phyloP scores from a whole-genome alignment of 2,113 vertebrate genomes.

The Camelus dromedarius region DNA sequence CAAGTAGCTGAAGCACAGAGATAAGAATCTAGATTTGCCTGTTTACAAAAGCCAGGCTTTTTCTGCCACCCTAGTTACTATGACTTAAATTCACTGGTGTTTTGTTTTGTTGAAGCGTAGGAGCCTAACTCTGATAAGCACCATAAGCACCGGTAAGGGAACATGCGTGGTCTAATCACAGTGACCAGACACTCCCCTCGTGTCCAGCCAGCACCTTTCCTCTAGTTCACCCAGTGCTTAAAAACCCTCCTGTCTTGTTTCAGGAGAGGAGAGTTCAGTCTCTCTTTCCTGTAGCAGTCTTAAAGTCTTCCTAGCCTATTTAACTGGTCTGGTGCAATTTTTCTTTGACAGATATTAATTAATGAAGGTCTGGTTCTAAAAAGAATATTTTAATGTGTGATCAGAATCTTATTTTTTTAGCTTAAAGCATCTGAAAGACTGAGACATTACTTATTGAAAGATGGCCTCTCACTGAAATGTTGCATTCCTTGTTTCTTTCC shows the following conservation, averaged over 20 bases:
- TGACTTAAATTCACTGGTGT: background rate
- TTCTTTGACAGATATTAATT: constrained; percentile 10
- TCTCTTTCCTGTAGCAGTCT: background rate
- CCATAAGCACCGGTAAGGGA: background rate
- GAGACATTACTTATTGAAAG: constrained; percentile 34
- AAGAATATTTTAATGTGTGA: constrained; percentile 73
- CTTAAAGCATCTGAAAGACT: constrained; percentile 46
- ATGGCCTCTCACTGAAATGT: background rate
- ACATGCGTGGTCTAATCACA: background rate
- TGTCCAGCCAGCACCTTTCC: background rate
- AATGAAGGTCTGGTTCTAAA: constrained; percentile 38
- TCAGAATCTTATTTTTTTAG: constrained; percentile 73
- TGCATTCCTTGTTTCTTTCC: background rate
- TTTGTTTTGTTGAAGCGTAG: background rate
- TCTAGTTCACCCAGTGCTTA: background rate
- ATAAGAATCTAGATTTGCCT: background rate
- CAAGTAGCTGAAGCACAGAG: background rate
- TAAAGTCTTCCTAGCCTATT: background rate
- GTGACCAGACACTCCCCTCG: background rate
- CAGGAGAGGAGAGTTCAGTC: background rate
- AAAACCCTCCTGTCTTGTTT: background rate
- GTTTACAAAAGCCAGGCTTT: background rate
- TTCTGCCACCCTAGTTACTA: background rate
- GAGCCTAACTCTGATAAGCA: background rate
- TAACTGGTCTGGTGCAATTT: background rate